Conservation (phyloP, 2,888 invertebrate species). For the Merodon equestris region DNA sequence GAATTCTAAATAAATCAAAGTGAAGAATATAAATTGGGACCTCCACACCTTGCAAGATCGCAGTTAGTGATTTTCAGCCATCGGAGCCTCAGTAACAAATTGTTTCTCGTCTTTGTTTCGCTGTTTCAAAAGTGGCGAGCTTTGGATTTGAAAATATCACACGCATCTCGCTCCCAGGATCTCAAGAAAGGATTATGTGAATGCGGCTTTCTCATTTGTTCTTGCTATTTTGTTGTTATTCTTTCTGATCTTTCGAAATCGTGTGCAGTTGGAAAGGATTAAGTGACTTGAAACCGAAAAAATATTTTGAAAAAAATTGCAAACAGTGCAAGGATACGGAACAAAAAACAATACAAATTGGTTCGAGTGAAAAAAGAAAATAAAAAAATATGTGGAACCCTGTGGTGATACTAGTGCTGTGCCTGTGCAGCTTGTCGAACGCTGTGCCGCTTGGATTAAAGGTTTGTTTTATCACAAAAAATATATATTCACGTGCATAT, state of each 20-base stretch:
- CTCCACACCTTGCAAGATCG: slow-evolving; percentile 76
- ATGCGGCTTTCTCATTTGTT: slow-evolving; percentile 30
- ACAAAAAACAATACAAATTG: background rate
- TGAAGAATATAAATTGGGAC: slow-evolving; percentile 79
- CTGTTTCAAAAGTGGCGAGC: slow-evolving; percentile 76
- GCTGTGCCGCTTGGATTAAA: slow-evolving; percentile 76
- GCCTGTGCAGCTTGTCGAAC: slow-evolving; percentile 73
- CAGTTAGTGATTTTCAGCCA: slow-evolving; percentile 79
- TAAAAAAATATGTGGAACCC: slow-evolving; percentile 74
- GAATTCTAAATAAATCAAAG: slow-evolving; percentile 79
- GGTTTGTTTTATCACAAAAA: slow-evolving; percentile 72
- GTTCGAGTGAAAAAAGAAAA: slow-evolving; percentile 29
- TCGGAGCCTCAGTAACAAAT: slow-evolving; percentile 76
- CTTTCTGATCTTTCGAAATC: no score
- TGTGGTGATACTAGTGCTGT: slow-evolving; percentile 72
- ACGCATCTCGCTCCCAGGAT: slow-evolving; percentile 12
- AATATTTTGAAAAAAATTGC: no score
- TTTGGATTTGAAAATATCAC: slow-evolving; percentile 73
- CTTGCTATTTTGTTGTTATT: no score
- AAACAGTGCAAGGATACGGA: slow-evolving; percentile 26
- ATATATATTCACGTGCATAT: slow-evolving; percentile 26
- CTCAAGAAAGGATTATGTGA: slow-evolving; percentile 71
- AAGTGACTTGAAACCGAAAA: slow-evolving; percentile 18
- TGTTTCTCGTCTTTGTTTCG: slow-evolving; percentile 35
- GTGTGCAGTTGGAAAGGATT: slow-evolving; percentile 11